Base-by-base conservation (phyloP, 2,113 vertebrate genomes). In the Siniperca knerii region DNA sequence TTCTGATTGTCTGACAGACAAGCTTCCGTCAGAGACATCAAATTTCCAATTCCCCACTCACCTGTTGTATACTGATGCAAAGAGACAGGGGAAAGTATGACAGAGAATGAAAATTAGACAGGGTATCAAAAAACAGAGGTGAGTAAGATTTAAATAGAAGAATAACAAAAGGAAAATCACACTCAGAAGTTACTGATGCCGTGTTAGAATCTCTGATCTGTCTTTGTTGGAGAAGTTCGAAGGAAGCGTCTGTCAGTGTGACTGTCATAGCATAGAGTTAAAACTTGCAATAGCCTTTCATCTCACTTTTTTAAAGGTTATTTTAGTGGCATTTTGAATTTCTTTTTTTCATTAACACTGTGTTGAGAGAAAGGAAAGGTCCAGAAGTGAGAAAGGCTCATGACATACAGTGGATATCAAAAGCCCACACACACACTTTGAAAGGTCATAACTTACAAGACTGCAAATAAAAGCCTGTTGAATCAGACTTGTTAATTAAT, bases 401-500 rank as follows among this genome's bases (percentile, higher is more conserved):
- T 58, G 70, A 73, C 40, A 35, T 33, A 16, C n/a, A 18, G 35
- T 61, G 48, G 55, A 65, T 84, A 82, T 79, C 71, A 77, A 71
- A 84, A 76, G 67, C 81, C 65, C n/a, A 70, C 67, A 57, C 50
- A 55, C 46, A 64, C 42, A 1, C 1, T 82, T 69, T 71, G 50
- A 86, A 84, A 90, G 78, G 83, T 88, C 78, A 77, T 77, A 80
- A 86, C 66, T 18, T 87, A 46, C 50, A 77, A 67, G 44, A 6
- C 37, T 67, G 42, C 21, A 77, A 81, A 80, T 57, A 76, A 80
- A 73, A 82, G 46, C 29, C 44, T 55, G n/a, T 29, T 68, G 29
- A 33, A 29, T 77, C n/a, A 0, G 20, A 75, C 35, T 42, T 73
- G 62, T 75, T 82, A 29, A 29, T 75, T 75, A 18, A 75, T 46